These are phyloP conservation scores for Centropyge bicolor DNA, from an alignment of 2,797 vertebrate species.

Conservation along the genomic window DNA sequence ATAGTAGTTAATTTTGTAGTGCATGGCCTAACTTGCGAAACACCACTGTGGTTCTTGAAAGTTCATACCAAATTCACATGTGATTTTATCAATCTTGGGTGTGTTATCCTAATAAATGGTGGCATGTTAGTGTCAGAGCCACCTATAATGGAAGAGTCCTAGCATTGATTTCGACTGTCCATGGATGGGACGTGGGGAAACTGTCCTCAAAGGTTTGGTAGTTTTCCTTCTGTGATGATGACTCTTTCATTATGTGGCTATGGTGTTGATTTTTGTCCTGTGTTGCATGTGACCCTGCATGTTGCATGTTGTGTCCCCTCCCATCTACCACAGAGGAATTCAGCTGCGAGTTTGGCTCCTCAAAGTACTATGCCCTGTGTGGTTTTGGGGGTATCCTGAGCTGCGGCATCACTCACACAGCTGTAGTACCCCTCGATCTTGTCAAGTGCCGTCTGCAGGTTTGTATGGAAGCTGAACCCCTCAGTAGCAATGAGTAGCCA, in stretches of 20 bases:
- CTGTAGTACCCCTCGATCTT: constrained; percentile 88
- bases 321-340: constrained; percentile 77
- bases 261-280: constrained; percentile 64
- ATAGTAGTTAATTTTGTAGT: background rate
- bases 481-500: constrained; percentile 7
- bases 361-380: constrained; percentile 88
- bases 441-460: constrained; percentile 90
- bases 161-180: background rate
- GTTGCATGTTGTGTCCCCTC: constrained; percentile 75
- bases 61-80: constrained; percentile 34
- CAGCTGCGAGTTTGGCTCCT: constrained; percentile 88
- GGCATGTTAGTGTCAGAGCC: constrained; percentile 64
- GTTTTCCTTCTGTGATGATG: background rate
- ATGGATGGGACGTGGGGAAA: no score
- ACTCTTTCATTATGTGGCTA: constrained; percentile 55
- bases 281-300: constrained; percentile 81
- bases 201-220: background rate
- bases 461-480: constrained; percentile 69
- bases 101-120: constrained; percentile 54
- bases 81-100: constrained; percentile 33
- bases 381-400: constrained; percentile 90
- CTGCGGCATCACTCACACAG: constrained; percentile 89
- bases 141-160: constrained; percentile 48
- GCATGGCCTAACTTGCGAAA: background rate
- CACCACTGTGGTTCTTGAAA: constrained; percentile 25